Evolutionary conservation across 64 coral and sea anemone species (phyloP), one percentile per base, ranked within the genome.

Genomic region (Platygyra sinensis): DNA sequence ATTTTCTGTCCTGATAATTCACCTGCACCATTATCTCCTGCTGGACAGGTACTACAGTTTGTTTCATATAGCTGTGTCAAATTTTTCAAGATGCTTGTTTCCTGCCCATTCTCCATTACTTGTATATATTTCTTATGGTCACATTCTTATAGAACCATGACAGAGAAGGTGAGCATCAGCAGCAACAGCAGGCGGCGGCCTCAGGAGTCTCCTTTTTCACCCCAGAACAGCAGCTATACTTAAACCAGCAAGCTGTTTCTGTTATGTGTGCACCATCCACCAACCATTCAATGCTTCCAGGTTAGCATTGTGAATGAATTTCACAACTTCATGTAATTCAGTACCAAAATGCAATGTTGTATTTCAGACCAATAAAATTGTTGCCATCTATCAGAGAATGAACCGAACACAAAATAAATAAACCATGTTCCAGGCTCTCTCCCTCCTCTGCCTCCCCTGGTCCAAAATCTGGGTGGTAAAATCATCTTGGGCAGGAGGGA

Each of bases 241-340:
- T 96, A 24, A 93, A 93, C 28, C 94, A 96, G 28, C 80, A 96
- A 31, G 79, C 89, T 69, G 79, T 75, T 28, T 46, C 54, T 75
- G 32, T 71, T 13, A 6, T 78, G 8, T 77, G 74, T 42, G 39
- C 74, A 7, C 39, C 31, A 49, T 32, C 73, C 20, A 63, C 16
- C 20, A 78, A 42, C 62, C n/a, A n/a, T 27, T 54, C 88, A 54
- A 8, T 80, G 1, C 22, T 85, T 46, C 80, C 79, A 91, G 89
- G 89, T 91, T 84, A 83, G 72, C 20, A 75, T 74, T 22, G 19
- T 20, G 17, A 52, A 15, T 63, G 16, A 61, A 63, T 20, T 55
- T 81, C 60, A 59, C 15, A 36, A 36, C 27, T 28, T 60, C 15
- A 16, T 50, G 46, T 30, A n/a, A 18, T 52, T 29, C 42, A 62